Base-by-base conservation (phyloP, 2,113 vertebrate genomes). In the Leptocoma aspasia region DNA sequence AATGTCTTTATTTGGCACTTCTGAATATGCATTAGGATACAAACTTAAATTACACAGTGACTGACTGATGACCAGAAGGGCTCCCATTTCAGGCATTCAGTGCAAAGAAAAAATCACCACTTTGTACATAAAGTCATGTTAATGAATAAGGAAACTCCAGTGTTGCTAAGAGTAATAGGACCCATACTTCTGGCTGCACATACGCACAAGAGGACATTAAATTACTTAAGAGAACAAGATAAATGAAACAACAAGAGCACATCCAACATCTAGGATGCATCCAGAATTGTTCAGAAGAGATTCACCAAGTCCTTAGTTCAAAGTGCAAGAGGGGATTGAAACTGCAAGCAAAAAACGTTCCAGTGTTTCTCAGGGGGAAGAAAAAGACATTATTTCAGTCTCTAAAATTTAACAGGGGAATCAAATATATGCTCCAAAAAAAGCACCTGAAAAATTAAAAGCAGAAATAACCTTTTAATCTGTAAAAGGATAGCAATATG, bases 381-480 rank as follows among this genome's bases (percentile, higher is more conserved):
- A 75, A 93, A 82, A 64, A 57, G 27, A 39, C 33, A 59, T 84
- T 37, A 81, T 56, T 92, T 70, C 60, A 68, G 15, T 77, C 68
- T 83, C 35, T 81, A 77, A 80, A 83, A 66, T 83, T 57, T 86
- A 83, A 39, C 35, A 81, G 13, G 11, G 33, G 89, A 90, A 81
- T 83, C 39, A 92, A 89, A 85, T 65, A 63, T 92, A n/a, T 4
- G 3, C 50, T 88, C 76, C 63, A 77, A 39, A 42, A 65, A 92
- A 80, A 47, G 26, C 47, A 88, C 52, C 52, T 66, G 71, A 82
- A 94, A 92, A 90, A 57, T 86, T 90, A 65, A 68, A 90, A 79
- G 69, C 53, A 70, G 71, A 47, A 23, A 94, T 78, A 96, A 93
- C 30, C 26, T 88, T 88, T 83, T 80, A 80, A 93, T 90, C 56